These are phyloP conservation scores for Hyla sarda DNA, from an alignment of 2,113 vertebrate species.

Conservation along the genomic window DNA sequence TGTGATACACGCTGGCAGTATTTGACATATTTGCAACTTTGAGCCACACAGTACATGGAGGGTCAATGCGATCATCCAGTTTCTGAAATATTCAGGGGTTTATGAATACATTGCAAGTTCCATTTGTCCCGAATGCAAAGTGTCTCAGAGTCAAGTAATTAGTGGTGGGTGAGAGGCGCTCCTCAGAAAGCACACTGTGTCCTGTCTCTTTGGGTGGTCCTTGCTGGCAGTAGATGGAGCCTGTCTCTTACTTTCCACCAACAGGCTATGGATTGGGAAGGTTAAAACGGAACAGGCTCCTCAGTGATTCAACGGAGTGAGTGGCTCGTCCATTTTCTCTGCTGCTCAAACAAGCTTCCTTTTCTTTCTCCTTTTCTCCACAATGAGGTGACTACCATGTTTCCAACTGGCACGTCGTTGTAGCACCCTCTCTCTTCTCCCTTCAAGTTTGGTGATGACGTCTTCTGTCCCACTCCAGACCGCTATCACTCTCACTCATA, in stretches of 20 bases:
- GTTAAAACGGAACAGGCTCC: constrained; percentile 39
- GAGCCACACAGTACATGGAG: background rate
- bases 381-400: constrained; percentile 11
- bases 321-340: constrained; percentile 9
- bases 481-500: constrained; percentile 22
- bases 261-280: background rate
- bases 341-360: constrained; percentile 28
- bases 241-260: constrained; percentile 15
- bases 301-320: constrained; percentile 31
- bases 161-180: constrained; percentile 26
- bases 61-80: background rate
- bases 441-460: constrained; percentile 12
- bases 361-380: constrained; percentile 19
- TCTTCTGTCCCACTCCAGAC: constrained; percentile 16
- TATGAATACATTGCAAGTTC: constrained; percentile 10
- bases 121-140: constrained; percentile 39
- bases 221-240: constrained; percentile 32
- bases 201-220: constrained; percentile 51
- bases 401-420: constrained; percentile 48
- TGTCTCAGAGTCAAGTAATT: constrained; percentile 51
- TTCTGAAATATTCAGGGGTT: background rate
- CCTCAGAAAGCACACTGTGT: constrained; percentile 46
- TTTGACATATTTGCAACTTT: background rate
- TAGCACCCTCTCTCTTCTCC: constrained; percentile 32
- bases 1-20: background rate